Evolutionary conservation across 2,113 vertebrate species (phyloP).

Genomic region (Menura novaehollandiae): DNA sequence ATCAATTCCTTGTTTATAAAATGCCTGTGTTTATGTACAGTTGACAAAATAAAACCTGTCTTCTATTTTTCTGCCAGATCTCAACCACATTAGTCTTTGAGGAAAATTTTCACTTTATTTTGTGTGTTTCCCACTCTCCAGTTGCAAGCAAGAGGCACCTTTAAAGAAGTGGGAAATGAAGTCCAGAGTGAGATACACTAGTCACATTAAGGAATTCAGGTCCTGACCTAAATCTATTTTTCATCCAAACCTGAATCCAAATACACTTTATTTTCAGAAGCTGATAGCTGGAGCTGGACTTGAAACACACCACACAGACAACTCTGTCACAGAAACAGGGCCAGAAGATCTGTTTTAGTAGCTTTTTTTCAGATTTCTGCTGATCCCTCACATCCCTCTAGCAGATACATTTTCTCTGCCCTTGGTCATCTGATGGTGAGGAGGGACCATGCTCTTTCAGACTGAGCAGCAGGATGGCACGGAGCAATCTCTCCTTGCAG

Average conservation of each 20-base stretch:
- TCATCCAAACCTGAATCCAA: background rate
- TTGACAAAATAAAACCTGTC: conserved; percentile 33
- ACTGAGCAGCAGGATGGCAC: background rate
- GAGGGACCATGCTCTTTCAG: background rate
- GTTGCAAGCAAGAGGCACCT: background rate
- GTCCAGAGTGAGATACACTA: background rate
- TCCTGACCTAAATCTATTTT: conserved; percentile 11
- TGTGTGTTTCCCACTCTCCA: background rate
- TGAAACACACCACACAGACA: background rate
- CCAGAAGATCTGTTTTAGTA: background rate
- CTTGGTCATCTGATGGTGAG: background rate
- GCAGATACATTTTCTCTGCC: background rate
- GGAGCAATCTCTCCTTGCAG: background rate
- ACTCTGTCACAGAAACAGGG: background rate
- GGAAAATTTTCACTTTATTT: conserved; percentile 11
- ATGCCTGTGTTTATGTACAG: conserved; percentile 9
- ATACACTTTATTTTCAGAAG: background rate
- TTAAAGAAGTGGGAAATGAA: background rate
- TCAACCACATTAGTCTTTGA: background rate
- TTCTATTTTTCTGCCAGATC: conserved; percentile 27
- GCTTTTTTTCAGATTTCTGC: background rate
- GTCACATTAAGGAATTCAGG: background rate
- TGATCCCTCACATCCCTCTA: background rate
- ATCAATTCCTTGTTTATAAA: conserved; percentile 49
- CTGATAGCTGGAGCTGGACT: background rate